Evolutionary conservation across 1,140 invertebrate genomes (phyloP).

Genomic region (Agraylea sexmaculata): DNA sequence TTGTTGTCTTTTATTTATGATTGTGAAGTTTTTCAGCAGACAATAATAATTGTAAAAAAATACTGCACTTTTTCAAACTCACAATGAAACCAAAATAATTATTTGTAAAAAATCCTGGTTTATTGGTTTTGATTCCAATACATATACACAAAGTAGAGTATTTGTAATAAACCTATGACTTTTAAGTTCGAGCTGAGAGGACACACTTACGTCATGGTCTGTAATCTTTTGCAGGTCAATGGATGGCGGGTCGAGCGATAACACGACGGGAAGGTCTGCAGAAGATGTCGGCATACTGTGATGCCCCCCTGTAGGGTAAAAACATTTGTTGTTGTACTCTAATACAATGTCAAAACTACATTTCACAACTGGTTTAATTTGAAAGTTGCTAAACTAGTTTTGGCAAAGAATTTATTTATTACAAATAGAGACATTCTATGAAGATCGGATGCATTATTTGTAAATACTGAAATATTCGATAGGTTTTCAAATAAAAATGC

Average conservation of each 20-base stretch:
- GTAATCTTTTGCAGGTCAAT: conserved; percentile 13
- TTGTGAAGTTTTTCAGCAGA: conserved; percentile 1
- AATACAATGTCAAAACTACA: no score
- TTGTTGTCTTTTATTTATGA: background rate
- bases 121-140: background rate
- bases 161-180: background rate
- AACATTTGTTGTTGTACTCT: no score
- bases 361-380: no score
- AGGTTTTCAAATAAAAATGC: no score
- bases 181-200: background rate
- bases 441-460: no score
- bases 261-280: conserved; percentile 13
- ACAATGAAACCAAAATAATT: background rate
- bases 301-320: conserved; percentile 10
- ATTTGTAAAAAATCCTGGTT: background rate
- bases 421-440: no score
- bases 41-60: conserved; percentile 1
- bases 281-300: conserved; percentile 15
- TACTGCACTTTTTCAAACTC: background rate
- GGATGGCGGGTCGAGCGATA: conserved; percentile 14
- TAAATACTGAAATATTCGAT: no score
- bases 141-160: background rate
- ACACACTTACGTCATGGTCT: conserved; percentile 15
- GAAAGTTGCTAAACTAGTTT: no score
- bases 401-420: no score